These are phyloP conservation scores for Drosophila anceps DNA, from an alignment of 2,888 invertebrate species.

Conservation along the genomic window DNA sequence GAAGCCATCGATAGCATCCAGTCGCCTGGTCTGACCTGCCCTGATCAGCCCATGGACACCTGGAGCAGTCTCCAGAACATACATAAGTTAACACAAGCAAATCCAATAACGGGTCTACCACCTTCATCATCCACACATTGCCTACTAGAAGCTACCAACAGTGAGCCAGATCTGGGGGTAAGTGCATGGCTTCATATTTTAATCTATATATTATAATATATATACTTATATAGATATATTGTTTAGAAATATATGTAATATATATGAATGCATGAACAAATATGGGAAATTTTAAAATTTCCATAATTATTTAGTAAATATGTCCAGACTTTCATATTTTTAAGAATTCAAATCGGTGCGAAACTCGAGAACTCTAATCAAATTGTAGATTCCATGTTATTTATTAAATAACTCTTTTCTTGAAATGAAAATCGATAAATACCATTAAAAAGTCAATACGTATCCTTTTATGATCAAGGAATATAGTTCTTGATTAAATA, in stretches of 20 bases:
- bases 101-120: constrained; percentile 32
- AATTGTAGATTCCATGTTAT: too few relatives aligned
- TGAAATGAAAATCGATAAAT: neutral
- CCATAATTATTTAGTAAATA: neutral
- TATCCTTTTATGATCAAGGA: too few relatives aligned
- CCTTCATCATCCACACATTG: constrained; percentile 53
- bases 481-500: too few relatives aligned
- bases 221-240: neutral
- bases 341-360: neutral
- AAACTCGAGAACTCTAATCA: too few relatives aligned
- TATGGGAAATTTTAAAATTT: neutral
- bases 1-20: constrained; percentile 71
- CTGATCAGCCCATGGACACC: constrained; percentile 77
- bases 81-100: constrained; percentile 64
- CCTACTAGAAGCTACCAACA: constrained; percentile 87
- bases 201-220: too few relatives aligned
- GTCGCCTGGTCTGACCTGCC: constrained; percentile 24
- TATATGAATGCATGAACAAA: neutral
- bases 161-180: constrained; percentile 89
- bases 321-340: neutral
- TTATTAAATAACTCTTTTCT: neutral
- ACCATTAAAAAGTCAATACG: too few relatives aligned
- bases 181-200: constrained; percentile 56
- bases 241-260: neutral
- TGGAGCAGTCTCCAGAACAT: constrained; percentile 90